Percentiles rank a stretch among this genome's conserved stretches.
Conservation (phyloP, 2,888 invertebrate species). For the Cotesia congregata region DNA sequence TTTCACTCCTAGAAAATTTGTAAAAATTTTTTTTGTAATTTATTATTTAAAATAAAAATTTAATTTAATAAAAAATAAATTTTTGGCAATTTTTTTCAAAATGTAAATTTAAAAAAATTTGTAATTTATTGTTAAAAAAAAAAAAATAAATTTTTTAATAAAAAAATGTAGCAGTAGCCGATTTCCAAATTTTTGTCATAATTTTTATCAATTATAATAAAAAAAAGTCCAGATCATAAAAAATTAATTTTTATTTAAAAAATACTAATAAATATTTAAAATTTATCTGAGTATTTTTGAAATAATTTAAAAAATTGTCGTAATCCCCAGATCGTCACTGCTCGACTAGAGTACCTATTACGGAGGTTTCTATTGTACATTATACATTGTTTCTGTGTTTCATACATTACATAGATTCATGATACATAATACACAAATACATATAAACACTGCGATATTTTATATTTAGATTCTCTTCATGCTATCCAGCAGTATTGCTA, state of each 20-base stretch:
- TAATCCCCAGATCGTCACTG: constrained; percentile 39
- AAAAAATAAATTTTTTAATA: not conserved
- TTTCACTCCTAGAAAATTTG: too few species aligned
- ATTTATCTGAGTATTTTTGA: too few species aligned
- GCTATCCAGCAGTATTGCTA: constrained; percentile 49
- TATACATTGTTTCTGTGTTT: constrained; percentile 53
- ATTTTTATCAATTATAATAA: constrained; percentile 16
- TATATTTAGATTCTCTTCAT: constrained; percentile 41
- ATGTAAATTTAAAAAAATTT: too few species aligned
- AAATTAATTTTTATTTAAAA: too few species aligned
- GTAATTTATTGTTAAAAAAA: not conserved
- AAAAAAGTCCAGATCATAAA: not conserved
- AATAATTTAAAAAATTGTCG: constrained; percentile 23
- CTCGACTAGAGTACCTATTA: constrained; percentile 36
- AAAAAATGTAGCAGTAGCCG: not conserved
- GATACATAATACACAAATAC: constrained; percentile 47
- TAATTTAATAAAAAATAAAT: too few species aligned
- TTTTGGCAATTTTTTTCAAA: too few species aligned
- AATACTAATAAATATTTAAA: too few species aligned
- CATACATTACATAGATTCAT: constrained; percentile 46
- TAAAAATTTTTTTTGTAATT: too few species aligned
- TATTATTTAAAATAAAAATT: too few species aligned
- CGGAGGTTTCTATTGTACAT: constrained; percentile 45
- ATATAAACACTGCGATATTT: constrained; percentile 4
- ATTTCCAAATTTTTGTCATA: constrained; percentile 23